Percentiles rank a stretch among this genome's conserved stretches.
These are phyloP conservation scores for Catharus fuscescens DNA, from an alignment of 2,113 vertebrate genomes.

Conservation along the genomic window DNA sequence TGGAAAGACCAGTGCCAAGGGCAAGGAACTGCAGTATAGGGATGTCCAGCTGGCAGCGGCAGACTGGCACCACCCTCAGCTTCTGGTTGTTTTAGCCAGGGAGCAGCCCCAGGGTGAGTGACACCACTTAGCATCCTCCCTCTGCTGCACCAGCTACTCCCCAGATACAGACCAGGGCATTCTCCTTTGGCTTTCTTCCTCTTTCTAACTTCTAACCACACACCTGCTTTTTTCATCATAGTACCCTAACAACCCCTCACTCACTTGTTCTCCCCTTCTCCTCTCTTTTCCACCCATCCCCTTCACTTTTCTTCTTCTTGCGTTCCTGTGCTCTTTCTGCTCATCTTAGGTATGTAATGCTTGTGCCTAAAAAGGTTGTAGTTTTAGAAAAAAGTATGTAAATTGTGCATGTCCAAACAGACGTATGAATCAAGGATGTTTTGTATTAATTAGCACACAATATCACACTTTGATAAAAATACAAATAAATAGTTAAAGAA, in stretches of 20 bases:
- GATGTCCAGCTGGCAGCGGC: not conserved
- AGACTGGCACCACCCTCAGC: not conserved
- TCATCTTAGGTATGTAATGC: not conserved
- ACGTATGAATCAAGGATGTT: not conserved
- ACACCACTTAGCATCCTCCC: not conserved
- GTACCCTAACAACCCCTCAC: not conserved
- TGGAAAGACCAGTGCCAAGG: not conserved
- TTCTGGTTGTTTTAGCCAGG: not conserved
- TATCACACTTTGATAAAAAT: not conserved
- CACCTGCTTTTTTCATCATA: not conserved
- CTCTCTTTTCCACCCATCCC: not conserved
- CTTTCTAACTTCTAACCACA: not conserved
- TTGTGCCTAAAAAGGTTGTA: not conserved
- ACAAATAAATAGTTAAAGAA: not conserved
- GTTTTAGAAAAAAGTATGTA: not conserved
- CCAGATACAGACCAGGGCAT: not conserved
- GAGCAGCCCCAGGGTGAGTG: not conserved
- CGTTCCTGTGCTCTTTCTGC: not conserved
- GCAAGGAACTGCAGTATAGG: not conserved
- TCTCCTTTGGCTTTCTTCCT: not conserved
- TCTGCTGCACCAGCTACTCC: not conserved
- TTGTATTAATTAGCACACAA: not conserved
- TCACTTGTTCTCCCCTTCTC: rapidly evolving
- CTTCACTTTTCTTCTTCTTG: not conserved
- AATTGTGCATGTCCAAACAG: not conserved